These are phyloP conservation scores for Charanyca ferruginea DNA, from an alignment of 2,888 invertebrate species.

Conservation along the genomic window DNA sequence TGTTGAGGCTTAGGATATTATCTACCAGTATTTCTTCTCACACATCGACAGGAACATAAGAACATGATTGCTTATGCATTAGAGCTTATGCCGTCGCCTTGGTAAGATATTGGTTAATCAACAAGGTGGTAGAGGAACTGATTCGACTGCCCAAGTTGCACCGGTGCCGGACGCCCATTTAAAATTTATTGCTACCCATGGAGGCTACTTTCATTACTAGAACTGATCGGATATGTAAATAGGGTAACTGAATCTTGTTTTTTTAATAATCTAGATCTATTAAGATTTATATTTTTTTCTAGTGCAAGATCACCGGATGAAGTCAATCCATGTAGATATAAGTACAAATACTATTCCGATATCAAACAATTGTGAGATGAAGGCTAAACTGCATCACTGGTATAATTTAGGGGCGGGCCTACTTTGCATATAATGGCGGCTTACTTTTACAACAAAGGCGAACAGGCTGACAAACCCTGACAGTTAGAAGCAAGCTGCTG, in stretches of 20 bases:
- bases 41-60: no score
- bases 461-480: conserved; percentile 43
- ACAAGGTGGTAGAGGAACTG: not conserved
- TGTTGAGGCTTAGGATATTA: no score
- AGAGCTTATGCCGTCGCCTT: not conserved
- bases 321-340: not conserved
- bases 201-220: conserved; percentile 9
- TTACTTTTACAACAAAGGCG: conserved; percentile 53
- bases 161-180: conserved; percentile 4
- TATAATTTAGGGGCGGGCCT: conserved; percentile 54
- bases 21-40: no score
- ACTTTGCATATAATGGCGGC: conserved; percentile 62
- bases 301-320: conserved; percentile 29
- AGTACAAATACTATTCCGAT: conserved; percentile 2
- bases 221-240: conserved; percentile 39
- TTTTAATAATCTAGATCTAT: conserved; percentile 29
- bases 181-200: not conserved
- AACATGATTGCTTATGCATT: no score
- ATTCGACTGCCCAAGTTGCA: not conserved
- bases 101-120: not conserved
- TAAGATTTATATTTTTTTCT: no score
- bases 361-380: conserved; percentile 18
- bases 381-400: conserved; percentile 36
- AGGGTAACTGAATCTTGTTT: conserved; percentile 23
- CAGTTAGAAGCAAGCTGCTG: conserved; percentile 8